phyloP scores from a whole-genome alignment of 1,140 invertebrate genomes.

The Hormaphis cornu region DNA sequence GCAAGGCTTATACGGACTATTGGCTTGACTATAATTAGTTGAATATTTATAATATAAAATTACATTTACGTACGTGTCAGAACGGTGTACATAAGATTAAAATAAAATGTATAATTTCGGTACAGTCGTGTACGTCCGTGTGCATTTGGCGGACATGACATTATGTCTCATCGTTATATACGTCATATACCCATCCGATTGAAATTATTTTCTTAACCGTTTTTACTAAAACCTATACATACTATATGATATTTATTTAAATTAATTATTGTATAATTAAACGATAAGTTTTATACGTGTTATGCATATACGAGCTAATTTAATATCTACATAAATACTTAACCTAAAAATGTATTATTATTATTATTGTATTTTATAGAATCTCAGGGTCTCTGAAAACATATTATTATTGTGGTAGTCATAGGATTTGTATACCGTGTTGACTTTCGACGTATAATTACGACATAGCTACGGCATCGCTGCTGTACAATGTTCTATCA shows the following conservation, averaged over 20 bases:
- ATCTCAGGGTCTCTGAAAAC: constrained; percentile 20
- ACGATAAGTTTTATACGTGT: background rate
- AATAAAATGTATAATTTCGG: background rate
- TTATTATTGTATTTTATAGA: background rate
- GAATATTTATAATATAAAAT: background rate
- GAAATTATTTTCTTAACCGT: constrained; percentile 5
- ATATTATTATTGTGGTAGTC: background rate
- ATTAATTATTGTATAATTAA: background rate
- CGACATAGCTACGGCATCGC: too few species aligned
- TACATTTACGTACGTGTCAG: background rate
- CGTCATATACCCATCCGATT: background rate
- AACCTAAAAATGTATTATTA: background rate
- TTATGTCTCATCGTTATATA: background rate
- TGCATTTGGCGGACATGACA: too few species aligned
- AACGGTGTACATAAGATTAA: background rate
- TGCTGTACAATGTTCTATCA: too few species aligned
- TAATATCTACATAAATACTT: background rate
- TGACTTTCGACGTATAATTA: background rate
- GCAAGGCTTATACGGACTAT: background rate
- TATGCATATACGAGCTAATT: background rate
- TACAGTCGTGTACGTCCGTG: too few species aligned
- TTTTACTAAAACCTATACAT: too few species aligned
- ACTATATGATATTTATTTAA: background rate
- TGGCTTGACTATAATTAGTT: background rate
- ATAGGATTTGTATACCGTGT: background rate